These are phyloP conservation scores for Drosophila watanabei DNA, from an alignment of 1,140 invertebrate species.

Conservation along the genomic window DNA sequence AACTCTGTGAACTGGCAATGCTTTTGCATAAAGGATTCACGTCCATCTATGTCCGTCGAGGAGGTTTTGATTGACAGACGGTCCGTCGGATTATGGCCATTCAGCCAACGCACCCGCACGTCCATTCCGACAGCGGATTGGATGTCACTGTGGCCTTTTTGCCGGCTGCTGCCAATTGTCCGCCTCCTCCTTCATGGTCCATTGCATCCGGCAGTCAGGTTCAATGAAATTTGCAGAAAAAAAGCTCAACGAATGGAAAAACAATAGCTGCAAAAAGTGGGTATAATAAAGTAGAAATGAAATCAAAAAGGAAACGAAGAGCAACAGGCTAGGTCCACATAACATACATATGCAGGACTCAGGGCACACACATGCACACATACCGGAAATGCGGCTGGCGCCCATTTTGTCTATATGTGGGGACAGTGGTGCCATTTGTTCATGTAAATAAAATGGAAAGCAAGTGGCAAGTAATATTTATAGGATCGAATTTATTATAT, in stretches of 20 bases:
- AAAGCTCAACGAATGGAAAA: conserved; percentile 16
- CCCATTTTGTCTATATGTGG: conserved; percentile 6
- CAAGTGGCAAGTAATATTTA: not conserved
- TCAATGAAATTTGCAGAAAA: conserved; percentile 35
- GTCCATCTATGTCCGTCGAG: conserved; percentile 20
- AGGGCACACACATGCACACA: conserved; percentile 2
- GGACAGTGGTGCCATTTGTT: not conserved
- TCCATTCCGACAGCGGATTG: conserved; percentile 22
- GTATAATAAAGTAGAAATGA: conserved; percentile 27
- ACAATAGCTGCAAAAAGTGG: conserved; percentile 21
- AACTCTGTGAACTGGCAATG: conserved; percentile 20
- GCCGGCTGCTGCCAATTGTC: conserved; percentile 38
- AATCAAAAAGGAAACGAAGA: conserved; percentile 34
- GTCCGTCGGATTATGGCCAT: conserved; percentile 15
- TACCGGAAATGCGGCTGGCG: conserved; percentile 31
- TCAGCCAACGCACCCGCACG: conserved; percentile 11
- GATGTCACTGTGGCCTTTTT: conserved; percentile 35
- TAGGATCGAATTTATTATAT: not conserved
- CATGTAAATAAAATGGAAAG: not conserved
- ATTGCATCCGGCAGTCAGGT: conserved; percentile 35
- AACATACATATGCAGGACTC: not conserved
- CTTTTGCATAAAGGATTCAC: conserved; percentile 16
- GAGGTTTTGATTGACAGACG: conserved; percentile 34
- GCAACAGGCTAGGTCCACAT: conserved; percentile 33
- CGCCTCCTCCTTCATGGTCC: conserved; percentile 27